Evolutionary conservation across 1,140 invertebrate genomes (phyloP).

Genomic region (Leptoteleia sp.): DNA sequence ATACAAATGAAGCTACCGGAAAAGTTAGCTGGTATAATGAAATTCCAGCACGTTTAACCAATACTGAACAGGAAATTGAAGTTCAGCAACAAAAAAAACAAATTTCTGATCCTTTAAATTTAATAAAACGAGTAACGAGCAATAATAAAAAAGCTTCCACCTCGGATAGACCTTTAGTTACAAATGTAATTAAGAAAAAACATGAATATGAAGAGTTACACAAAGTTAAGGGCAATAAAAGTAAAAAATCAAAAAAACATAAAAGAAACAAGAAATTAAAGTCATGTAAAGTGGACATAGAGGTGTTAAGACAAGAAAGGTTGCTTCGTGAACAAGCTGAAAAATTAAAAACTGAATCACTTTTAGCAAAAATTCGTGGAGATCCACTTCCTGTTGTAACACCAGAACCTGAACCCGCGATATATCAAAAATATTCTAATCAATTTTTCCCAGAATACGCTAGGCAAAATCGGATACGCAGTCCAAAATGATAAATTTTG

Average conservation of each 20-base stretch:
- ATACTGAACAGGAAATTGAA: conserved; percentile 81
- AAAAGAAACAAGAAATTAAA: conserved; percentile 73
- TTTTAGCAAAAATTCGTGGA: conserved; percentile 86
- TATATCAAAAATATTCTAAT: conserved; percentile 92
- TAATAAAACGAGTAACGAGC: conserved; percentile 83
- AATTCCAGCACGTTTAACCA: conserved; percentile 81
- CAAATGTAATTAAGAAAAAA: conserved; percentile 56
- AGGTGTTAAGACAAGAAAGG: conserved; percentile 89
- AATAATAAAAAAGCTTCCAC: too few species aligned
- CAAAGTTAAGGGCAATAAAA: conserved; percentile 72
- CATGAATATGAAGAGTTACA: conserved; percentile 69
- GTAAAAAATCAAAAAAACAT: conserved; percentile 79
- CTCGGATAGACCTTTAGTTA: too few species aligned
- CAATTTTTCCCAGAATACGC: conserved; percentile 95
- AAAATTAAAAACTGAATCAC: conserved; percentile 85
- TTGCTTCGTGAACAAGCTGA: conserved; percentile 90
- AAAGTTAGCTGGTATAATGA: conserved; percentile 92
- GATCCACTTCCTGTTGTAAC: conserved; percentile 70
- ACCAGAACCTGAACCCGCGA: conserved; percentile 69
- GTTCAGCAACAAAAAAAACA: conserved; percentile 84
- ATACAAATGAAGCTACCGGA: conserved; percentile 91
- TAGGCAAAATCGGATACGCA: conserved; percentile 85
- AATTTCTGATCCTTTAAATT: conserved; percentile 87
- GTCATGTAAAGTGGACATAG: conserved; percentile 80
- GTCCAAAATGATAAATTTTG: background rate